phyloP scores from a whole-genome alignment of 1,140 invertebrate species.

The Cyrtorhinus lividipennis region DNA sequence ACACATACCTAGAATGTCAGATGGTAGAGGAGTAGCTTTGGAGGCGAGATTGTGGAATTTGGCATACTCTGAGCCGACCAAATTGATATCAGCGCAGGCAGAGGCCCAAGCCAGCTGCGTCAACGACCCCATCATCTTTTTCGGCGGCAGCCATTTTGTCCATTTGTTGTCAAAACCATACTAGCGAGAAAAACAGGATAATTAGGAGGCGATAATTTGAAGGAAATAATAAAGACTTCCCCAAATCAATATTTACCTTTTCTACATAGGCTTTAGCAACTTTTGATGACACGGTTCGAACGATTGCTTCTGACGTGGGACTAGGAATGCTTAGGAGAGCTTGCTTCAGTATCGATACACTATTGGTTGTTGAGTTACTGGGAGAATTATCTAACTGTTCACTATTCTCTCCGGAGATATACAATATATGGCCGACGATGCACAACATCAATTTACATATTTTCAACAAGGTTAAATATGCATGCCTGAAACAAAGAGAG shows the following conservation, averaged over 20 bases:
- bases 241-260: no score
- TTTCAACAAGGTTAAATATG: conserved; percentile 75
- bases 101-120: conserved; percentile 66
- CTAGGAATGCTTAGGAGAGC: conserved; percentile 54
- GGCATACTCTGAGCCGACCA: not conserved
- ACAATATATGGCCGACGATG: conserved; percentile 62
- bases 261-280: conserved; percentile 57
- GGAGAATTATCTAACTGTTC: not conserved
- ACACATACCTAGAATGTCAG: conserved; percentile 30
- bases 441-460: conserved; percentile 78
- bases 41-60: conserved; percentile 5
- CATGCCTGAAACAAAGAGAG: conserved; percentile 39
- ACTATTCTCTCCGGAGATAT: conserved; percentile 24
- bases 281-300: conserved; percentile 52
- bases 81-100: conserved; percentile 15
- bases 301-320: conserved; percentile 41
- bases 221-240: no score
- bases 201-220: no score
- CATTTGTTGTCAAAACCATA: conserved; percentile 18
- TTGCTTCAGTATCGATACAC: conserved; percentile 34
- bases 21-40: conserved; percentile 25
- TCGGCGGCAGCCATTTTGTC: conserved; percentile 37
- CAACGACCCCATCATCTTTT: conserved; percentile 49
- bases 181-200: conserved; percentile 10
- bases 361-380: not conserved